A percentile compares a stretch with the other conserved stretches of the same genome.
These are phyloP conservation scores for Littorina saxatilis DNA, from an alignment of 1,140 invertebrate genomes.

Conservation along the genomic window DNA sequence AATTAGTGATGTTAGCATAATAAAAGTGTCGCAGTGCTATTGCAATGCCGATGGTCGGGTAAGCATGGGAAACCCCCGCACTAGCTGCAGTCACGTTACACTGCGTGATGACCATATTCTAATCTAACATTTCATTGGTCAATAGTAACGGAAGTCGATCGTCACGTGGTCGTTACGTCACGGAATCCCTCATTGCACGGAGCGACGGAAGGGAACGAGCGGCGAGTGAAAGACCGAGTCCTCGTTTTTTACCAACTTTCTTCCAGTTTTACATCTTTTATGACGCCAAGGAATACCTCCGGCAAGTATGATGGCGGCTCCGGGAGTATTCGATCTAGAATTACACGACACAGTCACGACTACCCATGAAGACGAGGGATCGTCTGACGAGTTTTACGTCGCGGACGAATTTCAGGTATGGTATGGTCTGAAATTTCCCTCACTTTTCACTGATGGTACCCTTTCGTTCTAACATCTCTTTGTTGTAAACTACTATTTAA, in stretches of 20 bases:
- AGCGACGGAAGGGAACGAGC: slow-evolving; percentile 39
- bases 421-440: background rate
- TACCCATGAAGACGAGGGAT: slow-evolving; percentile 81
- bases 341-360: slow-evolving; percentile 85
- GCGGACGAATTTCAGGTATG: slow-evolving; percentile 46
- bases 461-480: too few relatives aligned
- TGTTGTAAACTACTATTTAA: too few relatives aligned
- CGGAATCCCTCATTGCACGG: slow-evolving; percentile 51
- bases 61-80: background rate
- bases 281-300: slow-evolving; percentile 47
- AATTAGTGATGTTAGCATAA: too few relatives aligned
- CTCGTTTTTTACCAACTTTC: background rate
- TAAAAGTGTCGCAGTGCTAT: too few relatives aligned
- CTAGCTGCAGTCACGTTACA: background rate
- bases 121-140: slow-evolving; percentile 10
- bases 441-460: too few relatives aligned
- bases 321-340: slow-evolving; percentile 89
- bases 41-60: too few relatives aligned
- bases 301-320: slow-evolving; percentile 70
- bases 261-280: slow-evolving; percentile 19
- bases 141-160: slow-evolving; percentile 16
- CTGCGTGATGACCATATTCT: background rate
- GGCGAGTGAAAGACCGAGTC: background rate
- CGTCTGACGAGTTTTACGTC: slow-evolving; percentile 77
- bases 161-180: slow-evolving; percentile 40